These are phyloP conservation scores for Lasioglossum morio DNA, from an alignment of 2,888 invertebrate genomes.

Conservation along the genomic window DNA sequence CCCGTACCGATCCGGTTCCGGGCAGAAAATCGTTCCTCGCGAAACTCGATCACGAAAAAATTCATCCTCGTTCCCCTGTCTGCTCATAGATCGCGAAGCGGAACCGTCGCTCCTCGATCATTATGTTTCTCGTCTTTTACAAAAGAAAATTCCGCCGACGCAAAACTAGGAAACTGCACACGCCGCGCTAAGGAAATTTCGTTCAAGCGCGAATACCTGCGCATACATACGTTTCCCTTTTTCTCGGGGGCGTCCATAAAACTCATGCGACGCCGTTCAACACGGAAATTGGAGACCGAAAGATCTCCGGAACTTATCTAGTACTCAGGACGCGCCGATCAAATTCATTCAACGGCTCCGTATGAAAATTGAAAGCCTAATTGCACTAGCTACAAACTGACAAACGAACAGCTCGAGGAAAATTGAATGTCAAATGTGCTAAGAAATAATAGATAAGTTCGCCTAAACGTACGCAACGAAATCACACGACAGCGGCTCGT, in stretches of 20 bases:
- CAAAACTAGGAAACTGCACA: conserved; percentile 10
- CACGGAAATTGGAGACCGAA: neutral
- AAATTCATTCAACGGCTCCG: conserved; percentile 10
- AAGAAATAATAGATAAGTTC: conserved; percentile 5
- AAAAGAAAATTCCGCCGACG: neutral
- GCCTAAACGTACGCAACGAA: conserved; percentile 32
- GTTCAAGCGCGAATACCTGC: conserved; percentile 36
- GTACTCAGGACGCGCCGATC: neutral
- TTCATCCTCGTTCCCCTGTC: neutral
- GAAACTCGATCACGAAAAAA: conserved; percentile 17
- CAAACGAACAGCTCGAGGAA: conserved; percentile 27
- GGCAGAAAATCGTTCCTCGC: conserved; percentile 17
- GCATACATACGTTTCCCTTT: conserved; percentile 1
- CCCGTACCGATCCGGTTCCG: neutral
- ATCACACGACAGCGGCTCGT: conserved; percentile 13
- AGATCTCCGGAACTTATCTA: neutral
- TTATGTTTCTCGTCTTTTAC: conserved; percentile 35
- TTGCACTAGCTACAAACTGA: conserved; percentile 48
- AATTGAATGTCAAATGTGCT: neutral
- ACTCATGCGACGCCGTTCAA: neutral
- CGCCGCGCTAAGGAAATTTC: conserved; percentile 51
- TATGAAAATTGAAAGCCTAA: conserved; percentile 18
- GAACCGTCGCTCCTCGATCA: conserved; percentile 11
- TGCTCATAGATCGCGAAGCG: conserved; percentile 9
- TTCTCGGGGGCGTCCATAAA: neutral